Base-by-base conservation (phyloP, 2,888 invertebrate genomes). In the Conus canariensis region DNA sequence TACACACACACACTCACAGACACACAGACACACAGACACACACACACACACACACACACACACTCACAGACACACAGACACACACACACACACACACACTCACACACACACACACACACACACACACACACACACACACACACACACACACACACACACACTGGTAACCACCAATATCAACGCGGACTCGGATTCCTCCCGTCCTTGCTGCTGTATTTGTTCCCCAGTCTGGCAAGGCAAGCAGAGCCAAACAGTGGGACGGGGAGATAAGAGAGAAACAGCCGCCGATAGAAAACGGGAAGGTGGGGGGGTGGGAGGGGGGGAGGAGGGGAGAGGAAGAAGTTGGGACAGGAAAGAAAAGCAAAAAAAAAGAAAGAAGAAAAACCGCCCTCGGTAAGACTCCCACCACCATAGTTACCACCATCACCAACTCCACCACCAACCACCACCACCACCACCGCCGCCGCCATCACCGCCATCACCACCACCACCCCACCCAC, bases 1-100 rank as follows among this genome's bases (percentile, higher is more conserved):
- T 7, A 74, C 74, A 74, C 22, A 74, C 74, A 74, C 80, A 30
- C 25, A 80, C 30, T 3, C 74, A 74, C 74, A 74, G 5, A 74
- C 80, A 80, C 45, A 80, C 80, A 80, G 45, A 80, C 30, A 80
- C 80, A 80, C 80, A 80, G 45, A 80, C 30, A 82, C 80, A 82
- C 30, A 82, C 80, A 82, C 80, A 82, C 80, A 82, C 30, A 82
- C 80, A 82, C 30, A 82, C 80, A 82, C 30, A 80, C 80, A 80
- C 30, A 80, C 80, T 30, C 80, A 30, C 80, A 80, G 6, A 80
- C 80, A 80, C 30, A 80, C 80, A 80, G 45, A 80, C 85, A 64
- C 59, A 59, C 85, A 64, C 25, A 59, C 59, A 85, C 60, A 85
- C 85, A 59, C 59, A 60, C 60, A 85, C 22, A 85, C 59, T 8